phyloP scores from a whole-genome alignment of 1,140 invertebrate genomes.

The Drosophila seguyi region DNA sequence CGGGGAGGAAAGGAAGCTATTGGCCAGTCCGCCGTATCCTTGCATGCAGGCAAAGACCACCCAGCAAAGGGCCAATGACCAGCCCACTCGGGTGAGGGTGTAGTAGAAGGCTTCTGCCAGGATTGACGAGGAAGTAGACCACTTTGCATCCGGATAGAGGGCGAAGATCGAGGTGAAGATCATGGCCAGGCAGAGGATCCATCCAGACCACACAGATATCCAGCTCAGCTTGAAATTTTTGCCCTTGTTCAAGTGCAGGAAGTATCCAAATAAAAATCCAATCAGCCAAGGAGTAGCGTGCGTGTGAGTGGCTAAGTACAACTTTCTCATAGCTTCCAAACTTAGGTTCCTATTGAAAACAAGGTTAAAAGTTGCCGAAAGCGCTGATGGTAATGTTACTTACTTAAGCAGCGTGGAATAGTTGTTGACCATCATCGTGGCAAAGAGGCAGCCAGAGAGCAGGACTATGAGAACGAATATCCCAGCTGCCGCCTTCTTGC shows the following conservation, averaged over 20 bases:
- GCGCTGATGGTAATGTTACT: neutral
- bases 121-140: slow-evolving; percentile 51
- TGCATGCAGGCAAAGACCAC: slow-evolving; percentile 88
- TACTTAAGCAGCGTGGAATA: slow-evolving; percentile 27
- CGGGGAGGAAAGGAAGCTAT: slow-evolving; percentile 84
- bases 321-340: slow-evolving; percentile 1
- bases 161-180: slow-evolving; percentile 52
- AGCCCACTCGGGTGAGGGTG: too few relatives aligned
- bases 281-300: slow-evolving; percentile 60
- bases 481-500: slow-evolving; percentile 55
- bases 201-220: slow-evolving; percentile 40
- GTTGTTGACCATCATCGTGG: slow-evolving; percentile 35
- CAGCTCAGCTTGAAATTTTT: slow-evolving; percentile 27
- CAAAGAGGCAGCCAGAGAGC: slow-evolving; percentile 5
- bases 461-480: slow-evolving; percentile 42
- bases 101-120: slow-evolving; percentile 87
- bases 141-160: slow-evolving; percentile 61
- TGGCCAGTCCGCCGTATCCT: slow-evolving; percentile 87
- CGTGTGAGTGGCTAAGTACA: slow-evolving; percentile 56
- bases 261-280: slow-evolving; percentile 6
- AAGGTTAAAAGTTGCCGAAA: neutral
- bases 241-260: neutral
- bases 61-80: slow-evolving; percentile 88
- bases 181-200: slow-evolving; percentile 55
- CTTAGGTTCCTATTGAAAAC: slow-evolving; percentile 1